Percentiles rank a stretch among this genome's conserved stretches.
Evolutionary conservation across 2,113 vertebrate species (phyloP).

Genomic region (Neogobius melanostomus): DNA sequence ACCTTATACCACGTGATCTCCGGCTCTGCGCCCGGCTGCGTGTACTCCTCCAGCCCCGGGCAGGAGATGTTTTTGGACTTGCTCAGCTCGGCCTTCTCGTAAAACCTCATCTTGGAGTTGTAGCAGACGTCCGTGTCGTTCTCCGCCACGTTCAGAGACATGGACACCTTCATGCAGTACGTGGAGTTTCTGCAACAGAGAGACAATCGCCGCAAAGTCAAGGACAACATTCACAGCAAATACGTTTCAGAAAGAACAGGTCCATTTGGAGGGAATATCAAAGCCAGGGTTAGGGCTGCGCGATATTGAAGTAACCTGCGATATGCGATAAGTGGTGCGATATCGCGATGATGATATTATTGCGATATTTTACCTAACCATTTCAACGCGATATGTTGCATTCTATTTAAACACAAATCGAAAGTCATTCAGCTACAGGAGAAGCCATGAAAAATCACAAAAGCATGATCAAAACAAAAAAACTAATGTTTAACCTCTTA

Average conservation of each 20-base stretch:
- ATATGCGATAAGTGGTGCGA: too few species aligned
- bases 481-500: too few species aligned
- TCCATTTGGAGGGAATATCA: too few species aligned
- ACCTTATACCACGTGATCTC: constrained; percentile 98
- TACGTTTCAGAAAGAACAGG: background rate
- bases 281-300: background rate
- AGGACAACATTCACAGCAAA: constrained; percentile 33
- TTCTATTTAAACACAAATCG: too few species aligned
- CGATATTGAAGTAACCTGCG: background rate
- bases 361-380: too few species aligned
- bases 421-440: too few species aligned
- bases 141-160: constrained; percentile 93
- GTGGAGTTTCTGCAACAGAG: constrained; percentile 90
- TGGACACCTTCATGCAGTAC: constrained; percentile 99
- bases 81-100: constrained; percentile 96
- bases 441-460: too few species aligned
- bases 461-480: too few species aligned
- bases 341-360: too few species aligned
- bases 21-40: constrained; percentile 85
- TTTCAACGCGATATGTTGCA: too few species aligned
- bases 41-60: constrained; percentile 91
- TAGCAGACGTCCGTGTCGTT: constrained; percentile 97
- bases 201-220: background rate
- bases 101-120: constrained; percentile 98
- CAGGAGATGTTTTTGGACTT: constrained; percentile 97